phyloP scores from a whole-genome alignment of 2,113 vertebrate species.

The Podarcis muralis region DNA sequence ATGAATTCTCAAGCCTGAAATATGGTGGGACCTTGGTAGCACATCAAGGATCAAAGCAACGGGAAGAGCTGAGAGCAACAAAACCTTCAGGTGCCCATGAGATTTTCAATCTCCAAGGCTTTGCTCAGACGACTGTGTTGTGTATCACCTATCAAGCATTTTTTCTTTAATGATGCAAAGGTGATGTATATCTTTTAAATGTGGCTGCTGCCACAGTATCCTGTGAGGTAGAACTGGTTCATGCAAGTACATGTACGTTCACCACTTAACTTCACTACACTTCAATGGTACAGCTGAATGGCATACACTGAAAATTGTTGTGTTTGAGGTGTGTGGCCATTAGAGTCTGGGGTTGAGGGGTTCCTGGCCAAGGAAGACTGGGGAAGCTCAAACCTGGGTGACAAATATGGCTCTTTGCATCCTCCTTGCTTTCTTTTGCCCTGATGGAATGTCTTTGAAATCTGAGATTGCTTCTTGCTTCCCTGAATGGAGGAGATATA shows the following conservation, averaged over 20 bases:
- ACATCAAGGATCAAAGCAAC: not conserved
- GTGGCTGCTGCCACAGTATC: too few relatives aligned
- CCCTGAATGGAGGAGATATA: too few relatives aligned
- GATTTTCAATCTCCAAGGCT: not conserved
- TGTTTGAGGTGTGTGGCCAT: not conserved
- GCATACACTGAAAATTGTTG: not conserved
- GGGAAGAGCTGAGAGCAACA: not conserved
- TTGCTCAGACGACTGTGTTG: not conserved
- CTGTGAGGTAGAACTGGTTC: not conserved
- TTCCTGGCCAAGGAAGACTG: too few relatives aligned
- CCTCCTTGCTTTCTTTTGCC: too few relatives aligned
- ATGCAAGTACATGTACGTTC: too few relatives aligned
- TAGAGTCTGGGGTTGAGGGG: not conserved
- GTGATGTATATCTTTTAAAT: not conserved
- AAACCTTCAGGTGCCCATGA: not conserved
- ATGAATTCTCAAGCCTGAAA: constrained; percentile 10
- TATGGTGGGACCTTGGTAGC: not conserved
- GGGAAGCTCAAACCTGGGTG: too few relatives aligned
- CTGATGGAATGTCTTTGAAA: too few relatives aligned
- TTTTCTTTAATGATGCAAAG: not conserved
- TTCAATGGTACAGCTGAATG: not conserved
- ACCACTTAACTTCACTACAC: not conserved
- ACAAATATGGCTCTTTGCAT: too few relatives aligned
- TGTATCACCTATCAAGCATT: not conserved
- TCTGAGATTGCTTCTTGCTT: too few relatives aligned